Evolutionary conservation across 2,113 vertebrate genomes (phyloP), one percentile per base, ranked within the genome.

Genomic region (Rafetus swinhoei): DNA sequence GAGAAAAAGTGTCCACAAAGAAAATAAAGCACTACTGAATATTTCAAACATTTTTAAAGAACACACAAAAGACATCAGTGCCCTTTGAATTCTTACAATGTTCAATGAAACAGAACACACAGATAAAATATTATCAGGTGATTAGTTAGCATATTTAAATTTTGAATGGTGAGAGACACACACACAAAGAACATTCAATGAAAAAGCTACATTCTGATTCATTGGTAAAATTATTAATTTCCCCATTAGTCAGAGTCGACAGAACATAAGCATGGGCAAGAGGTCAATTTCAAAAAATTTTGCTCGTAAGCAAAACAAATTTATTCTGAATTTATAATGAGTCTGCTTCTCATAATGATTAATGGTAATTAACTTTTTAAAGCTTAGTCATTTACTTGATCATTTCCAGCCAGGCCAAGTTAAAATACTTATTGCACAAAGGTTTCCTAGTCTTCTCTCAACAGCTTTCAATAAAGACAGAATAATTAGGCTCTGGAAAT

Each of bases 351-450:
- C 60, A 85, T 92, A 90, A 96, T 95, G 95, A 98, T 96, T 94
- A 97, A 98, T 96, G 86, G 83, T 95, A 97, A 98, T 97, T 97
- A 96, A 95, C 86, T 95, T 98, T 96, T 96, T 91, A 95, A 97
- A 97, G 81, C 90, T 89, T 95, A 88, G 89, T 95, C 1, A 54
- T 91, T 95, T 96, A 95, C 95, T 92, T 95, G 89, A 86, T 24
- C 94, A 93, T 92, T 91, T 94, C 85, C 84, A 81, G 76, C 81
- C 74, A 97, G 27, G 56, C 56, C 25, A 86, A 92, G 60, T 39
- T 77, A 85, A 80, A 96, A 91, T 93, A 91, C n/a, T 95, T 93
- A 92, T 82, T 85, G 39, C 27, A 15, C 9, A 53, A 95, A 95
- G 84, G 69, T 81, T 93, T 95, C 91, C 29, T 82, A 56, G 59